Base-by-base conservation (phyloP, 2,888 invertebrate species). In the Caradrina clavipalpis region DNA sequence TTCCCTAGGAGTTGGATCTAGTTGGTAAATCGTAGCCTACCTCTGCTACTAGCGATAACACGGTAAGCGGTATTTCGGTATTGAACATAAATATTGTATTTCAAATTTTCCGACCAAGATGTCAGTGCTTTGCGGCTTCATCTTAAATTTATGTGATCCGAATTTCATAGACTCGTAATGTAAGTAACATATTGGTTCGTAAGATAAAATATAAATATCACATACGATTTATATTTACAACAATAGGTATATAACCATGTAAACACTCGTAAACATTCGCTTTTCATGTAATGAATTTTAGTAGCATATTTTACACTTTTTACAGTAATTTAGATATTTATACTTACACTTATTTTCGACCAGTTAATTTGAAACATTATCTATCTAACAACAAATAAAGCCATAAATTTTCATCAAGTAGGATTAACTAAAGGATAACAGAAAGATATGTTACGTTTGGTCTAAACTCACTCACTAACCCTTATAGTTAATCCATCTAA, bases 391-490 rank as follows among this genome's bases (percentile, higher is more conserved):
- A 58, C 47, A 59, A 50, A 54, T 55, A 39, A 69, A 53, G 51
- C 53, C 47, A 59, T 59, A 42, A 1, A 22, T 51, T 59, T 47
- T 69, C 31, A 58, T 67, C 26, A 65, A 59, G 49, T 51, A 39
- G 77, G 70, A 76, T 70, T 55, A 66, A 75, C 21, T 42, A 62
- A 49, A 72, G 17, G 22, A 49, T 58, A 67, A 80, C 58, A 53
- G 58, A 73, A 63, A 75, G 81, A 83, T 82, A 81, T 82, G 83
- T 83, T 54, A 71, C 51, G n/a, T 60, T 80, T 73, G 63, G 59
- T 66, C 69, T 64, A 53, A 67, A 64, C 55, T 62, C 73, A 59
- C 53, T 62, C 53, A 73, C 51, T 69, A 74, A 54, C 57, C 63
- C 58, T 73, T 45, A 45, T 45, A 69, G 65, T 69, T 75, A 69